Evolutionary conservation across 1,140 invertebrate species (phyloP), one percentile per base, ranked within the genome.

Genomic region (Rhyzopertha dominica): DNA sequence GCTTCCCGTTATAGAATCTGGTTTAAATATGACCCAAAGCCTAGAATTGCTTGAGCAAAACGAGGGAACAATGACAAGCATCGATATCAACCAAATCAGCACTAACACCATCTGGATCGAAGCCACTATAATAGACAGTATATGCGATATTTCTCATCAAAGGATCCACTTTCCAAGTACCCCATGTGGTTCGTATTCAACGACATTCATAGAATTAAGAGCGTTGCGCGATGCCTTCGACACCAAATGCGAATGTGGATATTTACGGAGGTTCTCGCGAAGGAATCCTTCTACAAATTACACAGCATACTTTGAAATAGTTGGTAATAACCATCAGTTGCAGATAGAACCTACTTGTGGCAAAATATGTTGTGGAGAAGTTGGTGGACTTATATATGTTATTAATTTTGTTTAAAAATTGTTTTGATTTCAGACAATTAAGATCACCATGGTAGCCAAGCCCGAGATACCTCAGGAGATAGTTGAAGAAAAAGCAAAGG

Each of bases 401-500:
- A 7, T 37, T 7, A 32, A 32, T 32, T 10, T 12, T 12, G 16
- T 12, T 12, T 13, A 32, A 32, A 13, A 8, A 32, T 13, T 5
- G 16, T 10, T 5, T 7, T 32, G 10, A 7, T 51, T 44, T 52
- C 14, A 53, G 47, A 25, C 18, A 3, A 36, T 42, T n/a, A 54
- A 57, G 41, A 43, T 61, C 10, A 46, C 30, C 9, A 28, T 63
- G 26, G 24, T 58, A 16, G 49, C 52, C 1, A 48, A 45, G 47
- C 61, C 58, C 7, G 26, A 41, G 1, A 22, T 57, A 4, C 48
- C 56, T 0, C 12, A 52, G 17, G 41, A 51, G 7, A 49, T 60
- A 7, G 26, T 63, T 3, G 30, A 43, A 20, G 40, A 61, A 35
- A 52, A 45, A 9, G 53, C 56, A 1, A 45, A 31, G 22, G 26